Evolutionary conservation across 2,797 vertebrate species (phyloP).

Genomic region (Antrozous pallidus): DNA sequence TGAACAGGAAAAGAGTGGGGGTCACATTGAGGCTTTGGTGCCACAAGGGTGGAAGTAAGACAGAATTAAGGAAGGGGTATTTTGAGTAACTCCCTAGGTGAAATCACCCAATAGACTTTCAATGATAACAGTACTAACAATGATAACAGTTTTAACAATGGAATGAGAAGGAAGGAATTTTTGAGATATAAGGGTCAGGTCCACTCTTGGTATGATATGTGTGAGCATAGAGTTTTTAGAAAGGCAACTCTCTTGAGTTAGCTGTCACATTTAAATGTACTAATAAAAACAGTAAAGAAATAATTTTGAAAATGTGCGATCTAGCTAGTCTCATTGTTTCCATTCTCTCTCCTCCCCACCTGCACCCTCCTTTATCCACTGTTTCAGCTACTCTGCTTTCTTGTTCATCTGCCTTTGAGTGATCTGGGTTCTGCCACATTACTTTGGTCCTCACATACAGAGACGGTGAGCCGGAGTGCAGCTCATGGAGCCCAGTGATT

Average conservation of each 20-base stretch:
- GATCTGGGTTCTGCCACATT: not conserved
- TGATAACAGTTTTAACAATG: not conserved
- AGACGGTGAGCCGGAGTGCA: not conserved
- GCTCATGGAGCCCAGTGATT: constrained; percentile 12
- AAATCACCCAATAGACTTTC: not conserved
- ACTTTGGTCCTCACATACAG: not conserved
- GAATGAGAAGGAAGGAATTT: not conserved
- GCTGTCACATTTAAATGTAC: not conserved
- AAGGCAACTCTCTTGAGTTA: not conserved
- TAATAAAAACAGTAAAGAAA: not conserved
- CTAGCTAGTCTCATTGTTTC: not conserved
- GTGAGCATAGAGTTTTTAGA: not conserved
- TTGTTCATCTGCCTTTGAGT: not conserved
- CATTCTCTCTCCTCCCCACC: rapidly evolving
- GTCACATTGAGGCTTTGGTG: not conserved
- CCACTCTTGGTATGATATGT: not conserved
- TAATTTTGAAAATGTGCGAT: not conserved
- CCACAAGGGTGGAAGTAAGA: not conserved
- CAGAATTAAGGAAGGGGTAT: not conserved
- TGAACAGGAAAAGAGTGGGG: constrained; percentile 2
- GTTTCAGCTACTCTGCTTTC: not conserved
- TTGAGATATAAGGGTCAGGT: not conserved
- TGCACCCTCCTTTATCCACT: not conserved
- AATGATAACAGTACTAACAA: not conserved
- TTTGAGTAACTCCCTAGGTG: not conserved